Conservation (phyloP, 2,888 invertebrate species). For the Mactromeris polynyma region DNA sequence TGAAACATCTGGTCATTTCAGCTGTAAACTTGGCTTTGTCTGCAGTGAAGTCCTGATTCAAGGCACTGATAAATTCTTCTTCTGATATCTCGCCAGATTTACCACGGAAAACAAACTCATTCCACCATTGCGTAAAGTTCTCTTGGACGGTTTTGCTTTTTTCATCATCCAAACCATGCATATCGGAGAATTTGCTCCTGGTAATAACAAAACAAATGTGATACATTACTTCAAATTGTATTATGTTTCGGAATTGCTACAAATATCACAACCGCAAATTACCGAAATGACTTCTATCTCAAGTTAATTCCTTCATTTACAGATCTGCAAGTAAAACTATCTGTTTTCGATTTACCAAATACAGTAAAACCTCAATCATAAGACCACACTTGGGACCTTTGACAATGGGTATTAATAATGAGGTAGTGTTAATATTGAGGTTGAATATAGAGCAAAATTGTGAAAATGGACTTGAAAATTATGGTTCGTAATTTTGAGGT, state of each 20-base stretch:
- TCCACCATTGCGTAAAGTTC: slow-evolving; percentile 74
- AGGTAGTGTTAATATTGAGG: too few species aligned
- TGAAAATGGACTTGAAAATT: too few species aligned
- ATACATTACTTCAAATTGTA: background rate
- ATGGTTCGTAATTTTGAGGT: too few species aligned
- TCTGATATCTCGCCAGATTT: slow-evolving; percentile 64
- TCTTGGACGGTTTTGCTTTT: slow-evolving; percentile 65
- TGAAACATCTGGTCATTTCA: slow-evolving; percentile 70
- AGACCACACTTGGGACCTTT: too few species aligned
- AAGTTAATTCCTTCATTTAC: too few species aligned
- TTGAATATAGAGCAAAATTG: too few species aligned
- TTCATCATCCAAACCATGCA: slow-evolving; percentile 68
- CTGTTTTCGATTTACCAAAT: too few species aligned
- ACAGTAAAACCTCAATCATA: too few species aligned
- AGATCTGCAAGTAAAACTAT: too few species aligned
- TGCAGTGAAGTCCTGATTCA: slow-evolving; percentile 49
- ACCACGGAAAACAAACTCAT: slow-evolving; percentile 69
- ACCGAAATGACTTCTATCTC: too few species aligned
- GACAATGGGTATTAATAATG: too few species aligned
- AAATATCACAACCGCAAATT: background rate
- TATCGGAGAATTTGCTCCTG: slow-evolving; percentile 71
- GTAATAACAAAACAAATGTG: slow-evolving; percentile 14
- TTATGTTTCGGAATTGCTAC: too few species aligned
- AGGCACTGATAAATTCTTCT: slow-evolving; percentile 56
- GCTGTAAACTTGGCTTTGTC: slow-evolving; percentile 67